Conservation (phyloP, 2,888 invertebrate species). For the Acleris emargana region DNA sequence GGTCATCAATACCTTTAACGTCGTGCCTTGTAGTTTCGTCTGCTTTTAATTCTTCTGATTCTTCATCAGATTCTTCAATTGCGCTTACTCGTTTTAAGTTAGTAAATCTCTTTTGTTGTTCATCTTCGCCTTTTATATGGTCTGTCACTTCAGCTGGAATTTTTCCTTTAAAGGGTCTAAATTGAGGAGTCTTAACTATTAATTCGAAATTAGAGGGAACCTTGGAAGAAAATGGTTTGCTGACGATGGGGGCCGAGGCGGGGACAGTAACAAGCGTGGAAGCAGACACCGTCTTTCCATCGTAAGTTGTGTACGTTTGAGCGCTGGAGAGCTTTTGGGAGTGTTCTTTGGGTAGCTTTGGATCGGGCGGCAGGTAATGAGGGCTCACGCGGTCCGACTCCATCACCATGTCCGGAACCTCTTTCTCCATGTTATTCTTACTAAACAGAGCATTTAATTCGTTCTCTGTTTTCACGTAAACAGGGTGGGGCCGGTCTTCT, state of each 20-base stretch:
- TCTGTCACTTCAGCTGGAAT: slow-evolving; percentile 80
- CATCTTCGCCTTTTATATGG: slow-evolving; percentile 49
- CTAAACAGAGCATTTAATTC: slow-evolving; percentile 64
- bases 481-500: slow-evolving; percentile 79
- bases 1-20: slow-evolving; percentile 41
- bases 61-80: slow-evolving; percentile 49
- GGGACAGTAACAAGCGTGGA: slow-evolving; percentile 84
- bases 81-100: slow-evolving; percentile 70
- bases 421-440: slow-evolving; percentile 72
- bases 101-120: slow-evolving; percentile 51
- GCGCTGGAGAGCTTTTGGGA: slow-evolving; percentile 69
- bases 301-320: slow-evolving; percentile 87
- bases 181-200: slow-evolving; percentile 88
- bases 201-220: slow-evolving; percentile 79
- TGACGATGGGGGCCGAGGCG: slow-evolving; percentile 52
- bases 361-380: slow-evolving; percentile 89
- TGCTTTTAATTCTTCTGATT: slow-evolving; percentile 53
- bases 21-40: slow-evolving; percentile 59
- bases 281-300: slow-evolving; percentile 89
- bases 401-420: slow-evolving; percentile 84
- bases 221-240: slow-evolving; percentile 71
- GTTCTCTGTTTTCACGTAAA: slow-evolving; percentile 70
- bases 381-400: slow-evolving; percentile 88
- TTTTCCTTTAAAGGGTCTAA: slow-evolving; percentile 89
- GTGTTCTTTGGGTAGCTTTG: slow-evolving; percentile 74